Base-by-base conservation (phyloP, 2,888 invertebrate genomes). In the Lypha dubia region DNA sequence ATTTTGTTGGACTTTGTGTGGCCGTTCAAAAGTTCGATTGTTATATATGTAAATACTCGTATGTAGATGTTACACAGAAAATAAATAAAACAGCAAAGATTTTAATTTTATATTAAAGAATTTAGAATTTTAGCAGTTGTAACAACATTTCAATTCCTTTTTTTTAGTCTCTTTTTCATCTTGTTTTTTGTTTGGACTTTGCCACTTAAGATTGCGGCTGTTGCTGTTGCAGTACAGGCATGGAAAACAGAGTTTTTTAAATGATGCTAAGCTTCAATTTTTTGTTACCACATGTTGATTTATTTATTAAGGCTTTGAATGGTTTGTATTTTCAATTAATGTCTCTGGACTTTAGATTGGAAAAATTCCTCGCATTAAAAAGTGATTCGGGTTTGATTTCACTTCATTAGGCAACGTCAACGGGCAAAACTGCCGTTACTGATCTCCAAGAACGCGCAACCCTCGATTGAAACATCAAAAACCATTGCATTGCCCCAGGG, bases 1-100 rank as follows among this genome's bases (percentile, higher is more conserved):
- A 75, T 75, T 65, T 63, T 17, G 11, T 53, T 80, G 84, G 84
- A 84, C 84, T 84, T 84, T 84, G 84, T 49, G 73, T 73, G 71
- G 35, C 17, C 46, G 75, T 80, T 53, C 80, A 84, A 84, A 67
- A 76, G 84, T 80, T 84, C 80, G 62, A 80, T 84, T 80, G 51
- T 84, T 79, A 58, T 83, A 20, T 53, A n/a, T n/a, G n/a, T n/a
- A n/a, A n/a, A n/a, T n/a, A n/a, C n/a, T n/a, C n/a, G n/a, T n/a
- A n/a, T n/a, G n/a, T n/a, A n/a, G 62, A 13, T 68, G 51, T 60
- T 60, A n/a, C n/a, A 11, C 1, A 11, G 8, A 9, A 22, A 65
- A 28, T 65, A 38, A 67, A 46, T 13, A 22, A 3, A 38, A 38
- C 38, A 22, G 38, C 73, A 49, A 20, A 75, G 68, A 81, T 74